Conservation (phyloP, 2,888 invertebrate genomes). For the Cheilosia urbana region DNA sequence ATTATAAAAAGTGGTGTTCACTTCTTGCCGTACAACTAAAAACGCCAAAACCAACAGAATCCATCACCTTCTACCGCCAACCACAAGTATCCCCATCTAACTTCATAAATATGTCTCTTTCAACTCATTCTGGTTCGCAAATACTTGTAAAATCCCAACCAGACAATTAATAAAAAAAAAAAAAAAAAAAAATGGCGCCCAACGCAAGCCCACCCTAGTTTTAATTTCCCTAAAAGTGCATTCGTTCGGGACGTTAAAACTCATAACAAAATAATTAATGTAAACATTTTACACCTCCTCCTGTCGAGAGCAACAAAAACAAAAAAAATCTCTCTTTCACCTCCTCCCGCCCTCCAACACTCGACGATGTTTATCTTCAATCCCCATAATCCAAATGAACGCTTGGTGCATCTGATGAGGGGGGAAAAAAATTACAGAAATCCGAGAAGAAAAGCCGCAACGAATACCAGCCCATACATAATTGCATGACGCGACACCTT, state of each 20-base stretch:
- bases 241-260: not conserved
- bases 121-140: not conserved
- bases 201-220: not conserved
- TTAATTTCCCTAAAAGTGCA: constrained; percentile 6
- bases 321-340: not conserved
- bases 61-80: too few relatives aligned
- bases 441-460: constrained; percentile 19
- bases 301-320: not conserved
- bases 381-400: constrained; percentile 35
- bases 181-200: constrained; percentile 3
- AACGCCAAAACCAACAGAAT: too few relatives aligned
- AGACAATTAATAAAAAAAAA: not conserved
- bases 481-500: constrained; percentile 63
- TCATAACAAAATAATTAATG: constrained; percentile 29
- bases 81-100: not conserved
- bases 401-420: not conserved
- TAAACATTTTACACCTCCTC: constrained; percentile 14
- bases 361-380: constrained; percentile 18
- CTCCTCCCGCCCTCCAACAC: not conserved
- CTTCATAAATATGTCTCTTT: not conserved
- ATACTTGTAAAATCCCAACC: not conserved
- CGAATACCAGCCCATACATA: constrained; percentile 28
- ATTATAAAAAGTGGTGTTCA: too few relatives aligned
- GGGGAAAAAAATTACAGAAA: not conserved
- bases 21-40: too few relatives aligned